Evolutionary conservation across 2,888 invertebrate genomes (phyloP).

Genomic region (Meganola albula): DNA sequence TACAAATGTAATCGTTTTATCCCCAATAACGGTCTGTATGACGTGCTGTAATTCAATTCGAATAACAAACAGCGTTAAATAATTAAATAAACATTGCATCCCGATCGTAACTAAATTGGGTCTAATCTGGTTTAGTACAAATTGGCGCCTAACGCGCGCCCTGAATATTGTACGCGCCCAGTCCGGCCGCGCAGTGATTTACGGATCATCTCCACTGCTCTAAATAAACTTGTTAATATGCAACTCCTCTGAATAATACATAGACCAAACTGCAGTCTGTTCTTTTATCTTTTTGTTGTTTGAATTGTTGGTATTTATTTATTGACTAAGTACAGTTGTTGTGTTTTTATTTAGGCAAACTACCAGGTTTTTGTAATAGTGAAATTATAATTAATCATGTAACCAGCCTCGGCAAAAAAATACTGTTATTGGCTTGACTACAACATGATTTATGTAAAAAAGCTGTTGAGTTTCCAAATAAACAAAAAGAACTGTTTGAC

Average conservation of each 20-base stretch:
- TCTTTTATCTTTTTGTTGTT: slow-evolving; percentile 16
- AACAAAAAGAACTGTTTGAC: too few species aligned
- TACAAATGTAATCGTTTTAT: neutral
- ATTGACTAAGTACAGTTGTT: neutral
- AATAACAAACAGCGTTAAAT: slow-evolving; percentile 28
- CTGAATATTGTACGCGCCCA: slow-evolving; percentile 35
- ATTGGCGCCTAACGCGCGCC: slow-evolving; percentile 31
- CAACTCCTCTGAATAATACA: slow-evolving; percentile 27
- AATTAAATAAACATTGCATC: slow-evolving; percentile 27
- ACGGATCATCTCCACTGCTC: slow-evolving; percentile 27
- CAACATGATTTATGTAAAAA: too few species aligned
- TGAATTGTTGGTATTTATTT: neutral
- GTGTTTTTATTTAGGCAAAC: too few species aligned
- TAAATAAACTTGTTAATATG: slow-evolving; percentile 31
- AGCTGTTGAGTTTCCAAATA: too few species aligned
- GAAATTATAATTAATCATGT: too few species aligned
- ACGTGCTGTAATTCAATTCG: slow-evolving; percentile 25
- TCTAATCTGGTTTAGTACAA: slow-evolving; percentile 38
- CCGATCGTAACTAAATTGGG: slow-evolving; percentile 30
- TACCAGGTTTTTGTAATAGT: too few species aligned
- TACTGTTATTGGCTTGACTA: too few species aligned
- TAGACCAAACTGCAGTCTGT: slow-evolving; percentile 21
- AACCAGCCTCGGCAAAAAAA: too few species aligned
- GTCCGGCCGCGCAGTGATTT: slow-evolving; percentile 26
- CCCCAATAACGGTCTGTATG: slow-evolving; percentile 9